Evolutionary conservation across 2,113 vertebrate species (phyloP).

Genomic region (Panthera leo): DNA sequence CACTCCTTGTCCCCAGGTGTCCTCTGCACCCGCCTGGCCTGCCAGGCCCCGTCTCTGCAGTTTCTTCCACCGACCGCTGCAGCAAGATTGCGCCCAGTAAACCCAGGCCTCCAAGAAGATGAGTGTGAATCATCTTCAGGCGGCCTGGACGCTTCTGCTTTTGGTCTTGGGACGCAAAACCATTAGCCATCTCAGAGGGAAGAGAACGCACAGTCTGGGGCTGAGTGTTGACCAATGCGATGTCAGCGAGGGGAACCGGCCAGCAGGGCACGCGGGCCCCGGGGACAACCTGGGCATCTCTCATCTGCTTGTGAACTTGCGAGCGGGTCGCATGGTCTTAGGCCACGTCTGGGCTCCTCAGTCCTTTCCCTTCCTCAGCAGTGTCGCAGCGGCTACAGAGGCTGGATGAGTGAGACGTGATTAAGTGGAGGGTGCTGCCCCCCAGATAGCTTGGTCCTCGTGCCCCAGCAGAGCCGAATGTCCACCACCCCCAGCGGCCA

Average conservation of each 20-base stretch:
- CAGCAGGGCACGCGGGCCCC: fast-evolving
- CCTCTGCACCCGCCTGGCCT: fast-evolving
- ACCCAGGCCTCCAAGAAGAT: not conserved
- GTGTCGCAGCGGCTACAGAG: fast-evolving
- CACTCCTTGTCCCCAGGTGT: not conserved
- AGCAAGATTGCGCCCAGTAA: fast-evolving
- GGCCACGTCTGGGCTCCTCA: not conserved
- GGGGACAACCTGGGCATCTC: fast-evolving
- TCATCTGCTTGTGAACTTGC: not conserved
- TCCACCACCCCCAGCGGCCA: not conserved
- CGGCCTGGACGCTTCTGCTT: not conserved
- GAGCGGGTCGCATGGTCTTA: not conserved
- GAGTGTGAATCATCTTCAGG: no score
- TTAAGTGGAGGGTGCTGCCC: no score
- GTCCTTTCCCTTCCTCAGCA: not conserved
- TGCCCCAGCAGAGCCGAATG: fast-evolving
- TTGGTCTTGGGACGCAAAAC: not conserved
- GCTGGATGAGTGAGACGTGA: not conserved
- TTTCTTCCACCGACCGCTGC: not conserved
- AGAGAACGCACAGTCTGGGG: not conserved
- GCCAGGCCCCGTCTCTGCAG: fast-evolving
- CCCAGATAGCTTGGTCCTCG: fast-evolving
- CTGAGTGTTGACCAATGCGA: fast-evolving
- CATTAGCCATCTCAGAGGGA: no score
- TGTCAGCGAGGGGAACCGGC: fast-evolving